A percentile compares a stretch with the other conserved stretches of the same genome.
Conservation (phyloP, 2,888 invertebrate genomes). For the Calameuta idolon region DNA sequence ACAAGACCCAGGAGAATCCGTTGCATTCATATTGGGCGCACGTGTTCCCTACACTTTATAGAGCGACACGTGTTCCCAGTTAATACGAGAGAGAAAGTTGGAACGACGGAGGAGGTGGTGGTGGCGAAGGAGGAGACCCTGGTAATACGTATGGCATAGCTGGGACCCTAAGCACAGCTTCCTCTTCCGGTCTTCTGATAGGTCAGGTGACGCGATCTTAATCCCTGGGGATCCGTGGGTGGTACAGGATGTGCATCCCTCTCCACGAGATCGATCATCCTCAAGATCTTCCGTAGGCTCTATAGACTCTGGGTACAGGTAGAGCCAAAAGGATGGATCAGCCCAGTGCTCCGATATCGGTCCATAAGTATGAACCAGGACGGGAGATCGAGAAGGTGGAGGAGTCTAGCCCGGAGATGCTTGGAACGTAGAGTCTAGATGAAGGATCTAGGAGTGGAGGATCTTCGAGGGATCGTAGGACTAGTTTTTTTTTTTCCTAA, state of each 20-base stretch:
- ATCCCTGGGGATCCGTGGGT: slow-evolving; percentile 36
- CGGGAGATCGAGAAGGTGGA: too few relatives aligned
- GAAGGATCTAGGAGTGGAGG: too few relatives aligned
- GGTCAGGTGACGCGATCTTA: slow-evolving; percentile 47
- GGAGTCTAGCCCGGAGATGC: too few relatives aligned
- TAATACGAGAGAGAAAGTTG: slow-evolving; percentile 13
- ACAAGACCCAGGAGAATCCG: neutral
- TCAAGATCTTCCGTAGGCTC: too few relatives aligned
- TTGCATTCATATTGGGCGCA: slow-evolving; percentile 31
- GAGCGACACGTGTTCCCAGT: slow-evolving; percentile 34
- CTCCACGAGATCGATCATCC: neutral
- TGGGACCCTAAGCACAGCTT: slow-evolving; percentile 29
- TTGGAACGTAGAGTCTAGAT: too few relatives aligned
- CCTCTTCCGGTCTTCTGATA: slow-evolving; percentile 46
- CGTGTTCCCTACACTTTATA: slow-evolving; percentile 33
- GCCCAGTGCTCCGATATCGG: too few relatives aligned
- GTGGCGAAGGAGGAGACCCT: slow-evolving; percentile 23
- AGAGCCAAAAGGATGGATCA: too few relatives aligned
- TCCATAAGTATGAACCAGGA: too few relatives aligned
- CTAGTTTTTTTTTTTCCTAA: too few relatives aligned
- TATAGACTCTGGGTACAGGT: too few relatives aligned
- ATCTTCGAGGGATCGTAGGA: slow-evolving; percentile 22
- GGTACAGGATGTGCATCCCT: slow-evolving; percentile 36
- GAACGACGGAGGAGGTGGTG: slow-evolving; percentile 17
- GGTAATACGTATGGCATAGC: slow-evolving; percentile 3